Evolutionary conservation across 1,140 invertebrate genomes (phyloP).

Genomic region (Drosophila mauritiana): DNA sequence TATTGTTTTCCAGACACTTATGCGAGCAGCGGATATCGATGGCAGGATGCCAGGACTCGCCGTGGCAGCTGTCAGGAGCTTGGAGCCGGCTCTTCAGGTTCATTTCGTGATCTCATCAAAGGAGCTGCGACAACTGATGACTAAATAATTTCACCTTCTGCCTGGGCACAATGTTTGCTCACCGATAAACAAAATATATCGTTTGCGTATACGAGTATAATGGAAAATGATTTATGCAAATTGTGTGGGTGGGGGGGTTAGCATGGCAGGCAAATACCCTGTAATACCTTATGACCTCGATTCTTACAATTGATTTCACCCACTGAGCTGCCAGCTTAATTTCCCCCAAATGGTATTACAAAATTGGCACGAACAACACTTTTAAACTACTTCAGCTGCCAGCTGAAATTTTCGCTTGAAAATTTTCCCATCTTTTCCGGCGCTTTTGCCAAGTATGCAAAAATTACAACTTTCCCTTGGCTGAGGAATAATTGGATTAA

Average conservation of each 20-base stretch:
- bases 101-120: slow-evolving; percentile 44
- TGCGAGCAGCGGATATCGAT: slow-evolving; percentile 38
- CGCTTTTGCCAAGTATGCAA: background rate
- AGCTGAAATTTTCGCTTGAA: background rate
- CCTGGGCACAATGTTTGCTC: slow-evolving; percentile 17
- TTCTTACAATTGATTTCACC: background rate
- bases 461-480: slow-evolving; percentile 9
- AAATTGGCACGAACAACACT: slow-evolving; percentile 29
- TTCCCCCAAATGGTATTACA: slow-evolving; percentile 19
- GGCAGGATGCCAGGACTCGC: slow-evolving; percentile 7
- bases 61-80: slow-evolving; percentile 2
- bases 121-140: slow-evolving; percentile 36
- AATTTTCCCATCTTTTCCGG: slow-evolving; percentile 20
- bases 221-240: slow-evolving; percentile 41
- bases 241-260: background rate
- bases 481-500: slow-evolving; percentile 33
- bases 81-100: slow-evolving; percentile 15
- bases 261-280: slow-evolving; percentile 12
- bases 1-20: slow-evolving; percentile 41
- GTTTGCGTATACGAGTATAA: background rate
- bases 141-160: slow-evolving; percentile 36
- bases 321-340: slow-evolving; percentile 26
- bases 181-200: slow-evolving; percentile 17
- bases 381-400: background rate
- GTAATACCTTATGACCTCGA: slow-evolving; percentile 23